These are phyloP conservation scores for Drosophila miranda DNA, from an alignment of 1,140 invertebrate species.

Conservation along the genomic window DNA sequence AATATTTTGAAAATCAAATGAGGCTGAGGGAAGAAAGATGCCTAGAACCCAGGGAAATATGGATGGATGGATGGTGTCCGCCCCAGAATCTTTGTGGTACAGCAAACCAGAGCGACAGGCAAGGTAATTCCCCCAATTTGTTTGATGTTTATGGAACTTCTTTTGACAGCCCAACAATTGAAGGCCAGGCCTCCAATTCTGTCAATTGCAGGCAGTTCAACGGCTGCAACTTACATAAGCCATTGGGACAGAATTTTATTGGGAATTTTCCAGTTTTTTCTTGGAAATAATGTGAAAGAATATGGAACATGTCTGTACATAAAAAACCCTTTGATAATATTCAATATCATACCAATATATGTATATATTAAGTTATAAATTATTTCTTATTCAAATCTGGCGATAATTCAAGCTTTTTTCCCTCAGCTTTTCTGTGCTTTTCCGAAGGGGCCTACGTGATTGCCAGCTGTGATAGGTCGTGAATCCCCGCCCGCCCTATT, in stretches of 20 bases:
- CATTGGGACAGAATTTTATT: no score
- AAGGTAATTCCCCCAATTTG: not conserved
- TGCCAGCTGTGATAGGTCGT: conserved; percentile 24
- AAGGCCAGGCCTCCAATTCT: conserved; percentile 25
- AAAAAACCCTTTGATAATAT: not conserved
- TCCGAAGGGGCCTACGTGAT: not conserved
- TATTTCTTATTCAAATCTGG: conserved; percentile 5
- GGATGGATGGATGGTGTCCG: not conserved
- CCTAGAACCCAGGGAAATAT: not conserved
- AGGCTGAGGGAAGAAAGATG: not conserved
- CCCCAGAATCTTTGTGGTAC: not conserved
- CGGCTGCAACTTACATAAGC: conserved; percentile 30
- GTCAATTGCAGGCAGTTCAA: conserved; percentile 6
- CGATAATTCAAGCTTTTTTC: not conserved
- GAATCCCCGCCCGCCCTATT: not conserved
- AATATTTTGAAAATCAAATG: conserved; percentile 24
- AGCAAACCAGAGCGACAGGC: no score
- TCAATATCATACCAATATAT: no score
- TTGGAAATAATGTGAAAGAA: no score
- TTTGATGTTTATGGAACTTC: conserved; percentile 6
- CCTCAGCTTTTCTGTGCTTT: not conserved
- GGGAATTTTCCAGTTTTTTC: no score
- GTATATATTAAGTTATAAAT: no score
- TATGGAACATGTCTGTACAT: not conserved
- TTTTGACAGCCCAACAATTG: conserved; percentile 12